phyloP scores from a whole-genome alignment of 2,113 vertebrate genomes.

The Okapia johnstoni region DNA sequence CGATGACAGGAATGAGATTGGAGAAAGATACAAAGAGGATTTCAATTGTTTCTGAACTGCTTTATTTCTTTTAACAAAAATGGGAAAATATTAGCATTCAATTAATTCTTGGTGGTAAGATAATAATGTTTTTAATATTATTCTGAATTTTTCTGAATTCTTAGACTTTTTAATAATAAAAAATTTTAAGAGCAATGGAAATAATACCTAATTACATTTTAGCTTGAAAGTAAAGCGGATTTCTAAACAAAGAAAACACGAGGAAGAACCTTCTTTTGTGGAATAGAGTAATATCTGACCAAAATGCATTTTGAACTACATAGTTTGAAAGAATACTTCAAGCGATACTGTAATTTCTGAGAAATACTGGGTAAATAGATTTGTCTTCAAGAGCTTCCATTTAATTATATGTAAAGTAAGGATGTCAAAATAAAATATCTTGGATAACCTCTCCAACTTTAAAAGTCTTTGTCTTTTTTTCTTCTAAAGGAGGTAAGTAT shows the following conservation, averaged over 20 bases:
- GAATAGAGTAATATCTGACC: not conserved
- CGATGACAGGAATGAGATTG: not conserved
- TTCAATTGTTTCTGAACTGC: not conserved
- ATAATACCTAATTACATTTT: not conserved
- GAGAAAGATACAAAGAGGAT: not conserved
- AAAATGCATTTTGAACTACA: not conserved
- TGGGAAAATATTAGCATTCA: not conserved
- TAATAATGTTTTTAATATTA: not conserved
- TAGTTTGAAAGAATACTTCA: not conserved
- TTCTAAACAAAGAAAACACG: not conserved
- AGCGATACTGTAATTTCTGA: not conserved
- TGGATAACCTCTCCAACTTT: not conserved
- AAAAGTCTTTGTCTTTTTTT: not conserved
- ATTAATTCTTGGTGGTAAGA: not conserved
- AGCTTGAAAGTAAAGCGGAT: not conserved
- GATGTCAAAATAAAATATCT: not conserved
- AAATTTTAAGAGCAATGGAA: not conserved
- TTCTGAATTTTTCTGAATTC: not conserved
- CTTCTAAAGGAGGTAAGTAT: not conserved
- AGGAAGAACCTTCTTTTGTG: not conserved
- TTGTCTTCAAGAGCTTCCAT: not conserved
- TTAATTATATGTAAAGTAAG: not conserved
- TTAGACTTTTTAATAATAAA: not conserved
- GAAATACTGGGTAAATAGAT: not conserved
- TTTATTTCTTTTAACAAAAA: not conserved